These are phyloP conservation scores for Drosophila conformis DNA, from an alignment of 2,888 invertebrate species.

Conservation along the genomic window DNA sequence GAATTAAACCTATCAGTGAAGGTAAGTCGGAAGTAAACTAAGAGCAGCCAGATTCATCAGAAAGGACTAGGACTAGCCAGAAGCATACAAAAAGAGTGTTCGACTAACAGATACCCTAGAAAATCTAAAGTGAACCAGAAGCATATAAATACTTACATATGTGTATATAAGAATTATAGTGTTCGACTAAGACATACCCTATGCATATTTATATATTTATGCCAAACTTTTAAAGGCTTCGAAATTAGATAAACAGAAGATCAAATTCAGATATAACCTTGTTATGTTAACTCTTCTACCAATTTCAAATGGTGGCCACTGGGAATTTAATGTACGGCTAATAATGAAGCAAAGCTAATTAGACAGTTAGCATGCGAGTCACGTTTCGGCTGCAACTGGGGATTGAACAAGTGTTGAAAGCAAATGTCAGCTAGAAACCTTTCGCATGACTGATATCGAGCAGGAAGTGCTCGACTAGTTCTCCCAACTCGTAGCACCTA, in stretches of 20 bases:
- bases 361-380: constrained; percentile 53
- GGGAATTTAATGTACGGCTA: constrained; percentile 3
- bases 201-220: not conserved
- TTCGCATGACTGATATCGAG: constrained; percentile 68
- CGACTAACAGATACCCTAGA: not conserved
- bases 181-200: not conserved
- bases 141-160: not conserved
- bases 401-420: constrained; percentile 42
- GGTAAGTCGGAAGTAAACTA: not conserved
- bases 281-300: not conserved
- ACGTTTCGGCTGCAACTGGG: constrained; percentile 47
- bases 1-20: not conserved
- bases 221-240: not conserved
- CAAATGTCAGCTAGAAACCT: constrained; percentile 63
- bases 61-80: no score
- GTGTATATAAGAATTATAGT: not conserved
- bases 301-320: not conserved
- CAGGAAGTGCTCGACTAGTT: constrained; percentile 59
- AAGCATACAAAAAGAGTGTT: not conserved
- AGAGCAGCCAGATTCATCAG: not conserved
- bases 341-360: constrained; percentile 41
- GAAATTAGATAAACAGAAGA: not conserved
- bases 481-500: constrained; percentile 9
- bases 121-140: not conserved
- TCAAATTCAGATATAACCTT: not conserved